Conservation (phyloP, 2,113 vertebrate genomes). For the Eupsittula cactorum region DNA sequence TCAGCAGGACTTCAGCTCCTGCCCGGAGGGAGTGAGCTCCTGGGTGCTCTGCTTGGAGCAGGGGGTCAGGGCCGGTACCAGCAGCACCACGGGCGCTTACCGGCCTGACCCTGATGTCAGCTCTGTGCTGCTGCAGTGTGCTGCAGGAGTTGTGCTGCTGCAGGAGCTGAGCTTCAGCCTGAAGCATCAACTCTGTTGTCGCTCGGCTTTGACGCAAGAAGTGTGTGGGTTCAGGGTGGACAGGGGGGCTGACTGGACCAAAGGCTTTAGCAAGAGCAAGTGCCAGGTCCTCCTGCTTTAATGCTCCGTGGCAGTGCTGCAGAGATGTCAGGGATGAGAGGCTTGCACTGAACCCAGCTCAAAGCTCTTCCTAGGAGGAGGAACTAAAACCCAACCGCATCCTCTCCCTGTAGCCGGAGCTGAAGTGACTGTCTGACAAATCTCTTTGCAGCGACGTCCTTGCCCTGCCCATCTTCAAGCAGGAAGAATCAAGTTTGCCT, state of each 20-base stretch:
- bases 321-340: neutral
- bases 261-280: neutral
- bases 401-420: neutral
- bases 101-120: accelerated
- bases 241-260: neutral
- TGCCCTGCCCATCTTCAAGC: constrained; percentile 97
- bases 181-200: too few relatives aligned
- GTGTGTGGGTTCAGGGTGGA: neutral
- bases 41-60: neutral
- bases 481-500: constrained; percentile 94
- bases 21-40: neutral
- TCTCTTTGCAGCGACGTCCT: constrained; percentile 87
- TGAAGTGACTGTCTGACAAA: neutral
- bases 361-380: neutral
- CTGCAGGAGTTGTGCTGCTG: too few relatives aligned
- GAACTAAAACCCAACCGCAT: accelerated
- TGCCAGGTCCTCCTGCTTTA: neutral
- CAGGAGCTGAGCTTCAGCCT: neutral
- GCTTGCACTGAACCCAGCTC: neutral
- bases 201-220: neutral
- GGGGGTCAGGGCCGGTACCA: neutral
- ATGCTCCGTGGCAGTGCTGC: neutral
- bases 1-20: neutral
- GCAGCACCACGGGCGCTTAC: accelerated
- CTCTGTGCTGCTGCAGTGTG: neutral